These are phyloP conservation scores for Melangyna quadrimaculata DNA, from an alignment of 2,888 invertebrate genomes.

Conservation along the genomic window DNA sequence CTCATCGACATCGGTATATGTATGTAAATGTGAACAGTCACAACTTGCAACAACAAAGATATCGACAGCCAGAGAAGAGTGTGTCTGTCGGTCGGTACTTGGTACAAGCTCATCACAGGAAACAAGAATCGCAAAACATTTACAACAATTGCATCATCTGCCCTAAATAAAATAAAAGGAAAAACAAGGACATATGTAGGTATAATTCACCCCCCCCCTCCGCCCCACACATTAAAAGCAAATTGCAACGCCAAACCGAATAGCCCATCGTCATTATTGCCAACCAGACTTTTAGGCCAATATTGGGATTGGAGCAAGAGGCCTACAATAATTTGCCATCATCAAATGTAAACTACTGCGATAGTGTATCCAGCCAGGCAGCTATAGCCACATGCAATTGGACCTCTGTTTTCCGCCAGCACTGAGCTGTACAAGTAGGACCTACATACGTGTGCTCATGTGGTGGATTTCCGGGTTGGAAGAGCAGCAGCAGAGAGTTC, in stretches of 20 bases:
- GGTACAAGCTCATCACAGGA: constrained; percentile 50
- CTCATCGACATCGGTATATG: constrained; percentile 22
- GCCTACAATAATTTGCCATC: constrained; percentile 67
- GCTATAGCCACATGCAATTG: constrained; percentile 38
- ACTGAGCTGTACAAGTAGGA: not conserved
- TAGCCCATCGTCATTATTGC: constrained; percentile 60
- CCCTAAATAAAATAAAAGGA: not conserved
- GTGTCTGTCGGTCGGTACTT: too few relatives aligned
- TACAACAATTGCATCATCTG: constrained; percentile 59
- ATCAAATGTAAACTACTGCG: constrained; percentile 62
- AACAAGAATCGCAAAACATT: constrained; percentile 49
- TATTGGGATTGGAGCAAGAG: constrained; percentile 43
- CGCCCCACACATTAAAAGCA: constrained; percentile 36
- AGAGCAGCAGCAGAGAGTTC: not conserved
- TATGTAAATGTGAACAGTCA: constrained; percentile 31
- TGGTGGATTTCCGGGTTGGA: not conserved
- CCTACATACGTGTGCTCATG: not conserved
- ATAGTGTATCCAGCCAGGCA: too few relatives aligned
- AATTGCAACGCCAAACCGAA: constrained; percentile 43
- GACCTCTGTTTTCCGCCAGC: constrained; percentile 23
- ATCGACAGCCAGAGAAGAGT: constrained; percentile 20
- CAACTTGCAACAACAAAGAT: constrained; percentile 17
- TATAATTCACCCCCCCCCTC: not conserved
- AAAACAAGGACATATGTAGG: constrained; percentile 25
- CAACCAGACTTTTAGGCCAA: constrained; percentile 44